These are phyloP conservation scores for Mola mola DNA, from an alignment of 2,113 vertebrate species.

Conservation along the genomic window DNA sequence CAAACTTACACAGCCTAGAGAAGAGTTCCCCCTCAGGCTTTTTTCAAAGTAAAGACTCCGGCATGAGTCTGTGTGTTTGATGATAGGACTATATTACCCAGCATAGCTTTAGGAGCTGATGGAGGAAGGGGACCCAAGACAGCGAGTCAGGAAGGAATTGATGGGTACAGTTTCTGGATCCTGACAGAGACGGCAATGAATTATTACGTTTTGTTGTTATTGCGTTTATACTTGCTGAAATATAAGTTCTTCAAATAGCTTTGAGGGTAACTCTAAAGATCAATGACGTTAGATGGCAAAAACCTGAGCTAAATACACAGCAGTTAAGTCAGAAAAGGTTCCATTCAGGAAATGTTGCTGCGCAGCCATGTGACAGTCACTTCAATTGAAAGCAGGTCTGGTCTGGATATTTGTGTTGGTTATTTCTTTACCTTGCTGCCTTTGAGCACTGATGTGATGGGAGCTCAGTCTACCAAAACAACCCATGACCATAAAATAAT, in stretches of 20 bases:
- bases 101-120: constrained; percentile 60
- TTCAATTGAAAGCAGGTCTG: constrained; percentile 17
- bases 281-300: constrained; percentile 12
- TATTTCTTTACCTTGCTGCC: constrained; percentile 45
- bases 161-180: constrained; percentile 40
- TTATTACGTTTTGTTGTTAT: constrained; percentile 23
- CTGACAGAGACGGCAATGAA: constrained; percentile 37
- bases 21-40: constrained; percentile 62
- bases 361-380: constrained; percentile 4
- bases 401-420: constrained; percentile 51
- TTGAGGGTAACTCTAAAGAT: constrained; percentile 42
- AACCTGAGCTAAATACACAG: constrained; percentile 11
- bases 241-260: constrained; percentile 43
- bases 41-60: constrained; percentile 69
- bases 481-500: too few relatives aligned
- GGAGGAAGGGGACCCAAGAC: constrained; percentile 21
- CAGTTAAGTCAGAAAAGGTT: constrained; percentile 22
- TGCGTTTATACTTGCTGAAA: constrained; percentile 28
- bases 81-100: constrained; percentile 69
- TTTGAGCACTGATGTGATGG: constrained; percentile 22
- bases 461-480: constrained; percentile 18
- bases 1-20: constrained; percentile 61
- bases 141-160: constrained; percentile 33
- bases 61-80: constrained; percentile 79
- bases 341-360: constrained; percentile 17